Percentiles rank a stretch among this genome's conserved stretches.
Evolutionary conservation across 2,113 vertebrate species (phyloP).

Genomic region (Charadrius vociferus): DNA sequence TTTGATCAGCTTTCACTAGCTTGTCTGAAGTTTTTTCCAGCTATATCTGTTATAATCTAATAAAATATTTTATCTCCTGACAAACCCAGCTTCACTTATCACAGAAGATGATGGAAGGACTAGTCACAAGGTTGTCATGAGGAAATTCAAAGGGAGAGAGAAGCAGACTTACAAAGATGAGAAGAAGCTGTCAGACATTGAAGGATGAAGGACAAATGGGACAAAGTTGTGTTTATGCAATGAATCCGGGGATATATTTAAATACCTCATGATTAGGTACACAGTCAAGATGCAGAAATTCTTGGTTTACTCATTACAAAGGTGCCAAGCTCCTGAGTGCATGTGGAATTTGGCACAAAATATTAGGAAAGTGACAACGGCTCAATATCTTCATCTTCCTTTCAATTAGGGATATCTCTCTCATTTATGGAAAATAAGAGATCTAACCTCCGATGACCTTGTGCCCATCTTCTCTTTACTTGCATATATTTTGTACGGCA

Average conservation of each 20-base stretch:
- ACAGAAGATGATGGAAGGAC: neutral
- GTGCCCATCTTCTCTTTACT: neutral
- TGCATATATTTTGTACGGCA: neutral
- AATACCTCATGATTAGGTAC: neutral
- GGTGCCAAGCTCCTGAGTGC: neutral
- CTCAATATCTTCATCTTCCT: neutral
- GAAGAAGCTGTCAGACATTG: neutral
- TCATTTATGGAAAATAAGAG: neutral
- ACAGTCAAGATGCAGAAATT: neutral
- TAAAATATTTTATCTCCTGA: neutral
- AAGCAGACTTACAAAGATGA: neutral
- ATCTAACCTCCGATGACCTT: neutral
- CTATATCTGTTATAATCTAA: neutral
- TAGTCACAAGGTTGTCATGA: neutral
- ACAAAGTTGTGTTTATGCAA: neutral
- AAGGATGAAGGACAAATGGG: neutral
- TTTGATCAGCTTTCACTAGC: neutral
- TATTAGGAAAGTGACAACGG: neutral
- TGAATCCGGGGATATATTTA: neutral
- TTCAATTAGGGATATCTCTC: neutral
- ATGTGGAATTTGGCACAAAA: neutral
- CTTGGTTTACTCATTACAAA: neutral
- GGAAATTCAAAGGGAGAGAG: neutral
- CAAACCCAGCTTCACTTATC: neutral
- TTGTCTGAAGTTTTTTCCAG: neutral